Percentiles rank a stretch among this genome's conserved stretches.
These are phyloP conservation scores for Buceros bicornis DNA, from an alignment of 2,797 vertebrate genomes.

Conservation along the genomic window DNA sequence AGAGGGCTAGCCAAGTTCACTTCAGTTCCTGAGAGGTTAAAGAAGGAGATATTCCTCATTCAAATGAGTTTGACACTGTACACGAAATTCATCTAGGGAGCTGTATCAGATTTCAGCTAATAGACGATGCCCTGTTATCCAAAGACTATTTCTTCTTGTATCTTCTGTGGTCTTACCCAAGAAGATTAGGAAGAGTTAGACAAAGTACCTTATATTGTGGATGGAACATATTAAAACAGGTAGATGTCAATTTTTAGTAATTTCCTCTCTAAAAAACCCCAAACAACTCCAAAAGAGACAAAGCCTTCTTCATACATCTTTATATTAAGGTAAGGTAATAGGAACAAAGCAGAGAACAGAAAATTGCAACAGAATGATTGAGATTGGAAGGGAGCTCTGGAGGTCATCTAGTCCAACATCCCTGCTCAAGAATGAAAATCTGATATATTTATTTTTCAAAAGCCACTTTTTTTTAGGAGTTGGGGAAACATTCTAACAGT, in stretches of 20 bases:
- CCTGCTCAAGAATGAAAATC: background rate
- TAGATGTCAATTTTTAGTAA: background rate
- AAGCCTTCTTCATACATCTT: background rate
- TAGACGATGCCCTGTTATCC: background rate
- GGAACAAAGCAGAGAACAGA: background rate
- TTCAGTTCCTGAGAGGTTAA: background rate
- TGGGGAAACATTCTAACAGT: background rate
- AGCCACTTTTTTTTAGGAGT: background rate
- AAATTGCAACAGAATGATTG: background rate
- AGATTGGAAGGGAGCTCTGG: no score
- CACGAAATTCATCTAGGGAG: background rate
- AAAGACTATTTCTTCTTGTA: background rate
- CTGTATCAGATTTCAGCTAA: background rate
- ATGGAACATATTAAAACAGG: background rate
- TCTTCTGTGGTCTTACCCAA: background rate
- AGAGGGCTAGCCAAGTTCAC: background rate
- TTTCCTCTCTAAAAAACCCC: background rate
- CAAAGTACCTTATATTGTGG: fast-evolving
- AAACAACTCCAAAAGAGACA: background rate
- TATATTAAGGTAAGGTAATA: background rate
- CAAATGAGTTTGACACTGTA: background rate
- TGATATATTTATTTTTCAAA: background rate
- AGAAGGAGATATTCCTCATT: background rate
- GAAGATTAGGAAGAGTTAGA: background rate
- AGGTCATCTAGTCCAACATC: no score